phyloP scores from a whole-genome alignment of 2,113 vertebrate genomes.

The Motacilla alba region DNA sequence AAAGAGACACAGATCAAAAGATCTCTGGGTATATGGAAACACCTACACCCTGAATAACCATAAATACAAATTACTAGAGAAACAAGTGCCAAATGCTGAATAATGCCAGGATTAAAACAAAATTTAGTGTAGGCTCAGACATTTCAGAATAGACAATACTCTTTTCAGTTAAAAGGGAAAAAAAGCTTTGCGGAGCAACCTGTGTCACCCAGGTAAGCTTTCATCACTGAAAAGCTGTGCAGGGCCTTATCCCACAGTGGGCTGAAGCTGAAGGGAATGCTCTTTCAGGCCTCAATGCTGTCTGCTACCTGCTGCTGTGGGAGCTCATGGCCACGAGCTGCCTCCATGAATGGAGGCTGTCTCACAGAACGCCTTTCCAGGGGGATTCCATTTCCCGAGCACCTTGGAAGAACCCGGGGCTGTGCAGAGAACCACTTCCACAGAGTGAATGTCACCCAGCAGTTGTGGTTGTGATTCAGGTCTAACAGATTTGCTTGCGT shows the following conservation, averaged over 20 bases:
- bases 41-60: fast-evolving
- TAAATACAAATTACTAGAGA: not conserved
- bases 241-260: fast-evolving
- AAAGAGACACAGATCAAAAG: not conserved
- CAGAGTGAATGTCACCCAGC: not conserved
- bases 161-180: not conserved
- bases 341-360: fast-evolving
- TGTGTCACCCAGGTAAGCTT: not conserved
- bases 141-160: not conserved
- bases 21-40: not conserved
- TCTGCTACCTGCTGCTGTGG: fast-evolving
- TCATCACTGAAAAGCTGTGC: not conserved
- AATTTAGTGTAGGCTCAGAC: not conserved
- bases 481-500: not conserved
- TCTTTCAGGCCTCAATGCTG: not conserved
- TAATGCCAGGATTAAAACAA: not conserved
- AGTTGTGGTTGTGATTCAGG: not conserved
- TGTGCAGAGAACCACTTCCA: not conserved
- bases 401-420: not conserved
- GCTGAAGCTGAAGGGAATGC: not conserved
- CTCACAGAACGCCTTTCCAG: fast-evolving
- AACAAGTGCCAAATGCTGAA: not conserved
- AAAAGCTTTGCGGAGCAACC: not conserved
- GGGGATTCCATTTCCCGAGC: not conserved
- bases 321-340: fast-evolving